Base-by-base conservation (phyloP, 2,113 vertebrate genomes). In the Pelobates fuscus region DNA sequence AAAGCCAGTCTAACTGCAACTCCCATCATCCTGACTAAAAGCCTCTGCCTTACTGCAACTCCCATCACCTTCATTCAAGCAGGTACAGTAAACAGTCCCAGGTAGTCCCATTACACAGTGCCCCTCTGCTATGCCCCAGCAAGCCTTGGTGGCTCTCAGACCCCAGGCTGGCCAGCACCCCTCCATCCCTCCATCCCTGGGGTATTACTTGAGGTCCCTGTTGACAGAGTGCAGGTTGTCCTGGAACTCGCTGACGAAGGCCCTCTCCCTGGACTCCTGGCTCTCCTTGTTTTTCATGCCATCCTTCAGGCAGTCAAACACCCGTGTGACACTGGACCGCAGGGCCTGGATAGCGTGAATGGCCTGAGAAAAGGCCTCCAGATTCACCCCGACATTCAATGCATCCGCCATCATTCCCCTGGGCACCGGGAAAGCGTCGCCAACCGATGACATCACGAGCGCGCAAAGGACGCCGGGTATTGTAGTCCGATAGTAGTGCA, bases 241-340 rank as follows among this genome's bases (percentile, higher is more conserved):
- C 87, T 98, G 96, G 81, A 98, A 98, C 26, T 93, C 90, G 70
- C 93, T 84, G 41, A 96, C 92, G 80, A 99, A 99, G 67, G 89
- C 85, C 82, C 96, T 97, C 85, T 99, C 96, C 15, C 95, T 90
- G 43, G 92, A 92, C 81, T 98, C 96, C 81, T 97, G 86, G 0
- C 94, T 95, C 80, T 98, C 95, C 72, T 94, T 94, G 85, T 95
- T 95, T 78, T 94, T 94, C 95, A 96, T 96, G 11, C 97, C 97
- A 82, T 98, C 96, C 83, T 97, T 98, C 70, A 99, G 89, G 72
- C 91, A 97, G 84, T 98, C 95, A 83, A 99, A 99, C 44, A 98
- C 96, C 49, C 97, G 85, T 37, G 92, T 98, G 58, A 99, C 97
- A 82, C 95, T 98, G 61, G 96, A 98, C 12, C 97, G 93, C 21